Base-by-base conservation (phyloP, 2,888 invertebrate genomes). In the Cylloceria caligata region DNA sequence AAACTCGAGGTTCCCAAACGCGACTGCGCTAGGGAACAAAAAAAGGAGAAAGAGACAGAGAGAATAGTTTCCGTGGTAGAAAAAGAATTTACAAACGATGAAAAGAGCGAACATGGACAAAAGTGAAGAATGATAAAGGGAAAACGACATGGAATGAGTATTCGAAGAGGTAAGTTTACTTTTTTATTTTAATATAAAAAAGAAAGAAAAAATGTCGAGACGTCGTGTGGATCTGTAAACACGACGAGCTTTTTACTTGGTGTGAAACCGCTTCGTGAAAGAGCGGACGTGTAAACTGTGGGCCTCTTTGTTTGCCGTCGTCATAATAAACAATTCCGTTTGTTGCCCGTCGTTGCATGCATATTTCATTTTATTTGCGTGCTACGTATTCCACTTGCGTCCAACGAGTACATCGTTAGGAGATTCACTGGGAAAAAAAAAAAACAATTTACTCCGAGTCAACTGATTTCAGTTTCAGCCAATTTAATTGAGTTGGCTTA, bases 271-370 rank as follows among this genome's bases (percentile, higher is more conserved):
- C 49, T 80, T 76, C 27, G 73, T 36, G 72, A 77, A 73, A 72
- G 81, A 73, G 52, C 68, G 64, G 62, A 62, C 55, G 73, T 69
- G 49, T 36, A 78, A 82, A 74, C 64, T 69, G 78, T 39, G 73
- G 52, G 62, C 55, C 55, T 64, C 81, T 79, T 83, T 83, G 79
- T 76, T 77, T 79, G 73, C 24, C 79, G 36, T 69, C 75, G 68
- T 65, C 83, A 45, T 72, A 67, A 84, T 84, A 83, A 84, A 83
- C 84, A 83, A 83, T 84, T 84, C 84, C 76, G 78, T 84, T 83
- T 84, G 84, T 64, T 69, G 30, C 69, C 39, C 57, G 65, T 69
- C 68, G 75, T 75, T 71, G 52, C 73, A 77, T 84, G 72, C 76
- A 84, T 84, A 76, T 84, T 84, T 84, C 42, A 83, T 76, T 72